A percentile compares a stretch with the other conserved stretches of the same genome.
These are phyloP conservation scores for Fragum sueziense DNA, from an alignment of 2,888 invertebrate genomes.

Conservation along the genomic window DNA sequence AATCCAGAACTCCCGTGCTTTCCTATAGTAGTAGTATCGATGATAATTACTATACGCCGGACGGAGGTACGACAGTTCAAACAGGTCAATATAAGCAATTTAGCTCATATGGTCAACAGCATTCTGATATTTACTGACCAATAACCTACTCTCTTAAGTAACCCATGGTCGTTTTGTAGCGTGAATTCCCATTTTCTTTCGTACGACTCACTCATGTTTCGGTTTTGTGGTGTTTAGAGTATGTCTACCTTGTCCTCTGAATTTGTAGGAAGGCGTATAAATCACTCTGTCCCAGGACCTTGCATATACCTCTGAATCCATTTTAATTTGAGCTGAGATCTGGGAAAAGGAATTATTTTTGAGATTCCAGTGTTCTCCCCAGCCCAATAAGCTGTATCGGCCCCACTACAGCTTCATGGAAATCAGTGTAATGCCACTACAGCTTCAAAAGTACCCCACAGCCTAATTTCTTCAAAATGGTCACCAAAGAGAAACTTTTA, in stretches of 20 bases:
- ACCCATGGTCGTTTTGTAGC: conserved; percentile 21
- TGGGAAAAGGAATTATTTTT: too few relatives aligned
- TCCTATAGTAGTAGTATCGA: conserved; percentile 77
- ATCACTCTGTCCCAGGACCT: too few relatives aligned
- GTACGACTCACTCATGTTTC: background rate
- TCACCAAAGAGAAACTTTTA: too few relatives aligned
- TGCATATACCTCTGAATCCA: too few relatives aligned
- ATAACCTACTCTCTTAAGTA: conserved; percentile 9
- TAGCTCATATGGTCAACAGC: conserved; percentile 51
- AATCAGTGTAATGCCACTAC: too few relatives aligned
- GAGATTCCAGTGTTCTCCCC: too few relatives aligned
- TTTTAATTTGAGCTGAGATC: too few relatives aligned
- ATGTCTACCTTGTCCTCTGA: background rate
- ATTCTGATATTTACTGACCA: conserved; percentile 40
- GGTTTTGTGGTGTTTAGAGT: conserved; percentile 4
- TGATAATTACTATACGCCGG: conserved; percentile 70
- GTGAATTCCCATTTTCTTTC: conserved; percentile 8
- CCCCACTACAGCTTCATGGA: too few relatives aligned
- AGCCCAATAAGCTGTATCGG: too few relatives aligned
- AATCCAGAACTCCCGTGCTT: conserved; percentile 59
- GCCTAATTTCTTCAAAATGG: too few relatives aligned
- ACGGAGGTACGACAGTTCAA: conserved; percentile 55
- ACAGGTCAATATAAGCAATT: conserved; percentile 59
- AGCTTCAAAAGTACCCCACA: too few relatives aligned
- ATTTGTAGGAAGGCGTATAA: too few relatives aligned